Conservation (phyloP, 1,140 invertebrate genomes). For the Diploscapter pachys region DNA sequence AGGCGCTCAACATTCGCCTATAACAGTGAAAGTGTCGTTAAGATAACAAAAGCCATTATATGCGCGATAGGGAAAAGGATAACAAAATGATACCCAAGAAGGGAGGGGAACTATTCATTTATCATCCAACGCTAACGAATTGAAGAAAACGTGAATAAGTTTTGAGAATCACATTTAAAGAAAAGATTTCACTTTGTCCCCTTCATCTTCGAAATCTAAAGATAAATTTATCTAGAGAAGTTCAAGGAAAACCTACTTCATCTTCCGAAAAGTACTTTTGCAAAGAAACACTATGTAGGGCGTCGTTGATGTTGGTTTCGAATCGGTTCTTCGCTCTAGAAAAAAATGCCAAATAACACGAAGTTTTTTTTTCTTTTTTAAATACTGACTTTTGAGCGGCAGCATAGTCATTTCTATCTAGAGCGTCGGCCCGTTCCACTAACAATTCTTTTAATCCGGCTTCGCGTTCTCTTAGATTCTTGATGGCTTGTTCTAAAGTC, state of each 20-base stretch:
- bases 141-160: background rate
- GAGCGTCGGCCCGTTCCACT: background rate
- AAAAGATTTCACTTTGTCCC: background rate
- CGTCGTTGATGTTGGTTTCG: conserved; percentile 4
- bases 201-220: background rate
- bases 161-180: background rate
- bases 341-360: background rate
- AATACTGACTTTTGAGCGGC: background rate
- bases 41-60: no score
- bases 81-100: no score
- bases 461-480: background rate
- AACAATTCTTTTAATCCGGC: background rate
- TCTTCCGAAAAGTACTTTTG: background rate
- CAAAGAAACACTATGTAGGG: background rate
- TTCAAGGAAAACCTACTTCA: background rate
- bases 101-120: no score
- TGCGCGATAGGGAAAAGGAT: no score
- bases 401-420: background rate
- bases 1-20: no score
- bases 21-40: no score
- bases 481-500: background rate
- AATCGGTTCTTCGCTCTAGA: background rate
- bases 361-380: background rate
- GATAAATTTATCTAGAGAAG: background rate
- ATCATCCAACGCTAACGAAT: no score